Evolutionary conservation across 2,888 invertebrate species (phyloP), one percentile per base, ranked within the genome.

Genomic region (Vanessa cardui): DNA sequence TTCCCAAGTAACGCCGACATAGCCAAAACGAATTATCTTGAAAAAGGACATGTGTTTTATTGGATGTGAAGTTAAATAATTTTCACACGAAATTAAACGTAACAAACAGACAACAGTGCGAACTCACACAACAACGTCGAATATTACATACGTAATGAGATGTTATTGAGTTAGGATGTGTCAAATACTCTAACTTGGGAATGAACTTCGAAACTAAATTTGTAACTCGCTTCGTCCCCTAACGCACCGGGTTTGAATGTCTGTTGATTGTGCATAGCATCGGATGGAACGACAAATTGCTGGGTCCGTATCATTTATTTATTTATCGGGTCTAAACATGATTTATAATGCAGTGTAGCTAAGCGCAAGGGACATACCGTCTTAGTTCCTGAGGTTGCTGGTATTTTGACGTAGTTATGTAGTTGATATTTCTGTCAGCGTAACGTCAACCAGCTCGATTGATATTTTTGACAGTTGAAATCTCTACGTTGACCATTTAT

Each of bases 161-260:
- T 52, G 46, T 65, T 65, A 87, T 88, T 83, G 80, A 82, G 83
- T 88, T 85, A 82, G 78, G 73, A 80, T 80, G 84, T 86, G 87
- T 88, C 87, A 84, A 83, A 84, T 79, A 80, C 81, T 78, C 77
- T 74, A 78, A 80, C 80, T 80, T 77, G 74, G 74, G 72, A 74
- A 76, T 76, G 78, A 87, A 87, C 82, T 88, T 84, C 73, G 74
- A 78, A 80, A 83, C 80, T 80, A 79, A 83, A 83, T 85, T 86
- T 78, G 80, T 80, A 86, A 88, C 84, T 86, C 76, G 73, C 69
- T 54, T 63, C 76, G 79, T 79, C 80, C 81, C 83, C 77, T 73
- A 79, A 76, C 81, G 80, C 77, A 77, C 73, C 75, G 74, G 77
- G 76, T 74, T n/a, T 89, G 89, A 89, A 89, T 89, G 82, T 86